Evolutionary conservation across 2,888 invertebrate species (phyloP).

Genomic region (Hedychridium roseum): DNA sequence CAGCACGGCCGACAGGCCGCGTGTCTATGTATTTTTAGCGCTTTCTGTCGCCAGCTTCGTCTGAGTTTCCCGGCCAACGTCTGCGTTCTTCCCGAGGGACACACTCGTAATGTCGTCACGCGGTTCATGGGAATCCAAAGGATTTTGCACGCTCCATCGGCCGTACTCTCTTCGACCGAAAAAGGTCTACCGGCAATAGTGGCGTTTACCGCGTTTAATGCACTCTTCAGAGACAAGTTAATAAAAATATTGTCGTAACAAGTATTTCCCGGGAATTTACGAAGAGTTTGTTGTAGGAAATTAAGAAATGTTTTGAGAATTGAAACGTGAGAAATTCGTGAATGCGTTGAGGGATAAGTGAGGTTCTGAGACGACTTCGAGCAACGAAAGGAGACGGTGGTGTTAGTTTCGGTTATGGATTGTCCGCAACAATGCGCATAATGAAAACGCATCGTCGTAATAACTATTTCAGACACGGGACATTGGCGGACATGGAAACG

Average conservation of each 20-base stretch:
- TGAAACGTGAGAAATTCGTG: no score
- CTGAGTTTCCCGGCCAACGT: constrained; percentile 3
- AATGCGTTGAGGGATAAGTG: neutral
- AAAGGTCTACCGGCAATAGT: no score
- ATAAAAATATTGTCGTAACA: no score
- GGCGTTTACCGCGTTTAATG: constrained; percentile 2
- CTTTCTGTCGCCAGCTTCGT: constrained; percentile 34
- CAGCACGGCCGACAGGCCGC: constrained; percentile 15
- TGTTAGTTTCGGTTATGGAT: neutral
- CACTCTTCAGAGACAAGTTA: no score
- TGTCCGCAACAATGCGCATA: constrained; percentile 8
- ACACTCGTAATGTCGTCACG: constrained; percentile 24
- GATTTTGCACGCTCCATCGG: constrained; percentile 24
- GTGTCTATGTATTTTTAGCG: neutral
- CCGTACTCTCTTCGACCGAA: neutral
- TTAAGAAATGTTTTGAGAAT: no score
- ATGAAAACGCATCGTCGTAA: constrained; percentile 31
- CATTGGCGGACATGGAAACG: constrained; percentile 15
- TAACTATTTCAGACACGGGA: neutral
- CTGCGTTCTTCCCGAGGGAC: constrained; percentile 14
- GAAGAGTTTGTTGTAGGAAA: no score
- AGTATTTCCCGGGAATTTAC: no score
- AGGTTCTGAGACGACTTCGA: constrained; percentile 2
- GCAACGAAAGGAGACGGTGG: constrained; percentile 2
- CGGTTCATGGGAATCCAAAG: constrained; percentile 19